A percentile compares a stretch with the other conserved stretches of the same genome.
Evolutionary conservation across 1,140 invertebrate species (phyloP).

Genomic region (Drosophila serrata): DNA sequence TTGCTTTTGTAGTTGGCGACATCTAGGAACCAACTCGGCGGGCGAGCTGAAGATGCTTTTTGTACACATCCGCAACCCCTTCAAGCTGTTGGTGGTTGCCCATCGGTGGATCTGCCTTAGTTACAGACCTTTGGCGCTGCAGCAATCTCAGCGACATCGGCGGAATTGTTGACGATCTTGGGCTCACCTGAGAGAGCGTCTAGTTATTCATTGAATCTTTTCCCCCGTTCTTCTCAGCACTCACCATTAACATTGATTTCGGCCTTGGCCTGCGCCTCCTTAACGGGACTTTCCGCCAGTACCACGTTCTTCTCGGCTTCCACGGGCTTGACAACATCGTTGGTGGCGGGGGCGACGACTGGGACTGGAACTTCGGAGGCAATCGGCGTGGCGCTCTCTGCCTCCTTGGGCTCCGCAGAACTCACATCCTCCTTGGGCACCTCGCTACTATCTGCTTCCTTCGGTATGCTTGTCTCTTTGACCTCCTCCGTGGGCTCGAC

Average conservation of each 20-base stretch:
- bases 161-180: conserved; percentile 69
- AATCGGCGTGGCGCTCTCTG: conserved; percentile 11
- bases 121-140: conserved; percentile 80
- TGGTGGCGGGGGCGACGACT: conserved; percentile 38
- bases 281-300: conserved; percentile 34
- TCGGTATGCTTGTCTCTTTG: conserved; percentile 21
- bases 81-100: conserved; percentile 46
- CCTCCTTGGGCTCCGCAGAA: conserved; percentile 32
- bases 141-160: conserved; percentile 67
- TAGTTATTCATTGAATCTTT: not conserved
- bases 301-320: conserved; percentile 12
- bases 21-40: conserved; percentile 46
- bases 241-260: conserved; percentile 79
- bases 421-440: conserved; percentile 14
- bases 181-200: conserved; percentile 59
- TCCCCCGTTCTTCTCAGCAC: not conserved
- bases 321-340: conserved; percentile 60
- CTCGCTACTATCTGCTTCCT: conserved; percentile 21
- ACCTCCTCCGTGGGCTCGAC: conserved; percentile 14
- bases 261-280: conserved; percentile 59
- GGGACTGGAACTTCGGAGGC: conserved; percentile 24
- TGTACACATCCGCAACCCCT: conserved; percentile 64
- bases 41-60: conserved; percentile 52
- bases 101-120: conserved; percentile 48
- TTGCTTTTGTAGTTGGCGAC: conserved; percentile 58